Evolutionary conservation across 1,140 invertebrate species (phyloP).

Genomic region (Xylocopa sonorina): DNA sequence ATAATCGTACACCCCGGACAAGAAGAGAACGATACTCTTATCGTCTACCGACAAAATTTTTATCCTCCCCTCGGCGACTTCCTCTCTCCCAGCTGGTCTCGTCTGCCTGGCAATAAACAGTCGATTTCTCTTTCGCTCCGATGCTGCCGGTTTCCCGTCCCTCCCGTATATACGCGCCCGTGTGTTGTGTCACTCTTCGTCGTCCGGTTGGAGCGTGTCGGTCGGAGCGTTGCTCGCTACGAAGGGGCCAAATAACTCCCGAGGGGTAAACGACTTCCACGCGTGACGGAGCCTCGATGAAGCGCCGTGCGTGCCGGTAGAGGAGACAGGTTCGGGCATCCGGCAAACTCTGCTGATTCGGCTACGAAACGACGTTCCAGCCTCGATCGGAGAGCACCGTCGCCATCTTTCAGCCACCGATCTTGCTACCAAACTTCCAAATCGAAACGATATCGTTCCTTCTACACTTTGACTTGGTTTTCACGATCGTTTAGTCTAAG

Average conservation of each 20-base stretch:
- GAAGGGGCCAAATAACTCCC: constrained; percentile 69
- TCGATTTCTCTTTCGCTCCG: constrained; percentile 18
- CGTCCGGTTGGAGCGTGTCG: constrained; percentile 35
- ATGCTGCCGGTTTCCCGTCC: neutral
- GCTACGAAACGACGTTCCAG: constrained; percentile 10
- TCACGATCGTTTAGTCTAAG: too few relatives aligned
- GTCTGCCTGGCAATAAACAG: constrained; percentile 29
- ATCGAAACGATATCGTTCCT: too few relatives aligned
- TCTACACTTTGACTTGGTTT: too few relatives aligned
- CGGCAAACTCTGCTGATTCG: constrained; percentile 52
- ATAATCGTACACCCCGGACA: neutral
- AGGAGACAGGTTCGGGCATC: constrained; percentile 56
- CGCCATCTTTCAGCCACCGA: too few relatives aligned
- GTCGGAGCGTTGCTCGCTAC: constrained; percentile 52
- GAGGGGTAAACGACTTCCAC: constrained; percentile 72
- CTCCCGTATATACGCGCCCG: too few relatives aligned
- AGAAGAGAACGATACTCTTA: neutral
- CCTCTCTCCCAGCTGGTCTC: neutral
- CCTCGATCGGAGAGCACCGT: neutral
- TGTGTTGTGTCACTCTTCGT: constrained; percentile 43
- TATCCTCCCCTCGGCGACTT: constrained; percentile 24
- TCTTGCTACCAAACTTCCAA: too few relatives aligned
- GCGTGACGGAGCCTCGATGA: constrained; percentile 59
- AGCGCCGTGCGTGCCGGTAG: constrained; percentile 48
- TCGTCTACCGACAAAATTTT: neutral